Conservation (phyloP, 2,888 invertebrate genomes). For the Diachrysia chrysitis region DNA sequence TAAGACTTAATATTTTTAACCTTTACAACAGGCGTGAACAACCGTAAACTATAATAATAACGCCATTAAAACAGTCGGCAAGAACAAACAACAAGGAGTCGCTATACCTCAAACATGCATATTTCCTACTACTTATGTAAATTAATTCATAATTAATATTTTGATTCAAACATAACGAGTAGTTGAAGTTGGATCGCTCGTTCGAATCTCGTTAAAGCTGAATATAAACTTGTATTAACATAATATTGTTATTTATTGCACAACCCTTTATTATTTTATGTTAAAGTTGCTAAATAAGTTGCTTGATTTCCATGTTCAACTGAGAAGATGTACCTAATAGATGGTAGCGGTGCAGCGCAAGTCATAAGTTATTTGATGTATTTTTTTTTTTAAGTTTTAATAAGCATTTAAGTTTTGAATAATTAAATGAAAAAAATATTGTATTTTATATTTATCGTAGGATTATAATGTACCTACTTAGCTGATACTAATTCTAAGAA, state of each 20-base stretch:
- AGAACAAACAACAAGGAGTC: constrained; percentile 52
- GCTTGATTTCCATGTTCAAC: constrained; percentile 51
- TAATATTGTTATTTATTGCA: constrained; percentile 84
- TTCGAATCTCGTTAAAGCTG: constrained; percentile 80
- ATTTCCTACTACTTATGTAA: constrained; percentile 83
- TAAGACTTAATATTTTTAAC: not conserved
- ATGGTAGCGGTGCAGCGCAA: constrained; percentile 14
- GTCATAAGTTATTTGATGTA: constrained; percentile 9
- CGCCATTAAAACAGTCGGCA: constrained; percentile 45
- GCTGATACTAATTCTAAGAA: too few relatives aligned
- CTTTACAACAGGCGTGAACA: constrained; percentile 18
- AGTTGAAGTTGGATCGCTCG: constrained; percentile 77
- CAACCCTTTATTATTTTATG: constrained; percentile 71
- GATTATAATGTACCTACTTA: too few relatives aligned
- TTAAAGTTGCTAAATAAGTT: constrained; percentile 60
- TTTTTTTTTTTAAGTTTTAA: not conserved
- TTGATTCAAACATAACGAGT: constrained; percentile 85
- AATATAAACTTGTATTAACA: constrained; percentile 81
- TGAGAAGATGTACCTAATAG: constrained; percentile 14
- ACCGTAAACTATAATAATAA: constrained; percentile 30
- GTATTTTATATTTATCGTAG: too few relatives aligned
- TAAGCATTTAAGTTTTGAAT: not conserved
- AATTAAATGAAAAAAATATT: too few relatives aligned
- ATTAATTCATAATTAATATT: constrained; percentile 87
- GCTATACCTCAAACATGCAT: constrained; percentile 72